Evolutionary conservation across 2,888 invertebrate genomes (phyloP).

Genomic region (Cheilosia variabilis): DNA sequence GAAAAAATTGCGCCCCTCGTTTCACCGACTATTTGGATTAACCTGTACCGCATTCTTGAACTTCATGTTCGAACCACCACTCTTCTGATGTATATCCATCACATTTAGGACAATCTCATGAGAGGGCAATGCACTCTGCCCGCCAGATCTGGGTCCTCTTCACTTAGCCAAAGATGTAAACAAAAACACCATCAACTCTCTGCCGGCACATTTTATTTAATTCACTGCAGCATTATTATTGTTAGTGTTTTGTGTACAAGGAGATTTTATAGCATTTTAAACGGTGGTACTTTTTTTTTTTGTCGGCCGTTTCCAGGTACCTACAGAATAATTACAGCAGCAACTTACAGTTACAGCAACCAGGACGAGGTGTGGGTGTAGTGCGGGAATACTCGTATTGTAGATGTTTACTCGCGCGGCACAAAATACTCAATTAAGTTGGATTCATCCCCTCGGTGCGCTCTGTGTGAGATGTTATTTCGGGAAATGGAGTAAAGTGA

Average conservation of each 20-base stretch:
- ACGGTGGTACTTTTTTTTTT: constrained; percentile 8
- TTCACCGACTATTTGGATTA: constrained; percentile 24
- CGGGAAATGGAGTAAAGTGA: constrained; percentile 52
- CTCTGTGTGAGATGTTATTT: constrained; percentile 30
- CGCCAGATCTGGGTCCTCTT: constrained; percentile 5
- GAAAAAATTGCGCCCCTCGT: background rate
- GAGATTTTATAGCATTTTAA: constrained; percentile 64
- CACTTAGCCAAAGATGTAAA: constrained; percentile 22
- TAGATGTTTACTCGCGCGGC: constrained; percentile 14
- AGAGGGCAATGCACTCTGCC: constrained; percentile 30
- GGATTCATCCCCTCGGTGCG: constrained; percentile 5
- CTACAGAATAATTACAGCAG: background rate
- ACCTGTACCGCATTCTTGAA: constrained; percentile 41
- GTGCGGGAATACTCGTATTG: background rate
- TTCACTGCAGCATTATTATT: constrained; percentile 45
- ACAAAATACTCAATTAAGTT: constrained; percentile 32
- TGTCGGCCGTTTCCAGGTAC: background rate
- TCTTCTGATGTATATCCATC: background rate
- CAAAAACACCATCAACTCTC: constrained; percentile 2
- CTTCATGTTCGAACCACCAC: constrained; percentile 21
- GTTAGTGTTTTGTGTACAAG: constrained; percentile 54
- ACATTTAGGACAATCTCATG: constrained; percentile 28
- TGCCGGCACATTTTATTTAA: constrained; percentile 43
- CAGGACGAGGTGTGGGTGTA: background rate
- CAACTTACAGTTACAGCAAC: background rate